Base-by-base conservation (phyloP, 1,140 invertebrate species). In the Drosophila pseudoobscura region DNA sequence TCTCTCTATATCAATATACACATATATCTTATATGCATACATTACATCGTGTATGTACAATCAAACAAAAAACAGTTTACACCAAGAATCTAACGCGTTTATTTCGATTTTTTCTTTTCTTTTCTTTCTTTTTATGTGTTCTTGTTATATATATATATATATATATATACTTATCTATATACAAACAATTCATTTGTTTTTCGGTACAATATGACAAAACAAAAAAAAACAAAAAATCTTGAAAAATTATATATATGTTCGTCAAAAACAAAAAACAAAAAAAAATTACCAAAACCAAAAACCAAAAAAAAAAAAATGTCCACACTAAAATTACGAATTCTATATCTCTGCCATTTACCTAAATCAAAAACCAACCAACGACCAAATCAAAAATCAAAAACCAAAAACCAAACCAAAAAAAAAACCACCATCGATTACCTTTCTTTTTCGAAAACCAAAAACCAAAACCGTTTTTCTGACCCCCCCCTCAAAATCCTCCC, bases 231-330 rank as follows among this genome's bases (percentile, higher is more conserved):
- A 39, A 55, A 77, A 66, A 66, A 75, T 84, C 77, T 80, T 84
- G 60, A 90, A 89, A 91, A 91, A 90, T 91, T 91, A 90, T 91
- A 91, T 91, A 91, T 91, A 91, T 91, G 90, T 91, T 91, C 90
- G 90, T 91, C 90, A 91, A 91, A 89, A 73, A 60, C 46, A 51
- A 61, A 80, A 75, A 79, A 55, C 2, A 75, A 65, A 75, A 50
- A 75, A 59, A 75, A 50, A 73, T 31, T 78, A 75, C 52, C 59
- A 44, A 71, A 63, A 78, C 29, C 52, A 75, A 52, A 73, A 39
- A 39, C 35, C 35, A 2, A 51, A 75, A 65, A 75, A n/a, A 50
- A 72, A 75, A 65, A 75, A 50, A 73, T 31, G 50, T 54, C 54
- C 78, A 75, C 58, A 80, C 31, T 65, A 74, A 57, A 68, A 75